A percentile compares a stretch with the other conserved stretches of the same genome.
Evolutionary conservation across 2,888 invertebrate genomes (phyloP).

Genomic region (Lycia hirtaria): DNA sequence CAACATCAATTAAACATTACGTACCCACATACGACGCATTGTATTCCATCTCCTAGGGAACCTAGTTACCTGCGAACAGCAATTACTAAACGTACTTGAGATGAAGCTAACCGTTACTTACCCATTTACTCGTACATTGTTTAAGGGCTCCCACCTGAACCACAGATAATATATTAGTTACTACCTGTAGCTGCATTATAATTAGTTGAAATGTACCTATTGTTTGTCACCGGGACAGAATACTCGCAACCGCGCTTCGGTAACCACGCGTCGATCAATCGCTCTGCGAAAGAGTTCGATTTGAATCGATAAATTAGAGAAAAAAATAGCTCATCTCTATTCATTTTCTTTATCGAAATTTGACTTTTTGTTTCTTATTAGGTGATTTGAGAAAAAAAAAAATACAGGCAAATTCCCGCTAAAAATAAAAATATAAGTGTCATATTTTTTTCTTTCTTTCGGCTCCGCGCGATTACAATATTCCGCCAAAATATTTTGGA

Average conservation of each 20-base stretch:
- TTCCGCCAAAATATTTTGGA: slow-evolving; percentile 19
- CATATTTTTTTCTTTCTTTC: slow-evolving; percentile 14
- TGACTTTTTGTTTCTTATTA: background rate
- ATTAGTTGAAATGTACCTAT: slow-evolving; percentile 70
- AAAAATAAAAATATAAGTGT: slow-evolving; percentile 5
- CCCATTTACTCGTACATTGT: slow-evolving; percentile 50
- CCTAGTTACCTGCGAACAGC: slow-evolving; percentile 29
- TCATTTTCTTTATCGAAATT: no score
- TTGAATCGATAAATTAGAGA: slow-evolving; percentile 46
- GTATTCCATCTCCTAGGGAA: slow-evolving; percentile 24
- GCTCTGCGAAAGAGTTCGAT: slow-evolving; percentile 52
- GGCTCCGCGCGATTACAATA: background rate
- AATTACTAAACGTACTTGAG: slow-evolving; percentile 39
- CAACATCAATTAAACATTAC: slow-evolving; percentile 17
- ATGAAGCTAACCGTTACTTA: slow-evolving; percentile 36
- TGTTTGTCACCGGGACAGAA: slow-evolving; percentile 77
- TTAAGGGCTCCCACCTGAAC: slow-evolving; percentile 64
- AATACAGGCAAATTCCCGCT: slow-evolving; percentile 18
- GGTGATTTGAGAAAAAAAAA: background rate
- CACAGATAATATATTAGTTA: background rate
- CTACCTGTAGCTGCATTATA: slow-evolving; percentile 47
- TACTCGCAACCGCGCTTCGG: slow-evolving; percentile 65
- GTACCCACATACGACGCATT: slow-evolving; percentile 24
- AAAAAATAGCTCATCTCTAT: slow-evolving; percentile 22
- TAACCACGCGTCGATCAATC: slow-evolving; percentile 67